Evolutionary conservation across 2,888 invertebrate genomes (phyloP), one percentile per base, ranked within the genome.

Genomic region (Vannuccia rotundouncinata): DNA sequence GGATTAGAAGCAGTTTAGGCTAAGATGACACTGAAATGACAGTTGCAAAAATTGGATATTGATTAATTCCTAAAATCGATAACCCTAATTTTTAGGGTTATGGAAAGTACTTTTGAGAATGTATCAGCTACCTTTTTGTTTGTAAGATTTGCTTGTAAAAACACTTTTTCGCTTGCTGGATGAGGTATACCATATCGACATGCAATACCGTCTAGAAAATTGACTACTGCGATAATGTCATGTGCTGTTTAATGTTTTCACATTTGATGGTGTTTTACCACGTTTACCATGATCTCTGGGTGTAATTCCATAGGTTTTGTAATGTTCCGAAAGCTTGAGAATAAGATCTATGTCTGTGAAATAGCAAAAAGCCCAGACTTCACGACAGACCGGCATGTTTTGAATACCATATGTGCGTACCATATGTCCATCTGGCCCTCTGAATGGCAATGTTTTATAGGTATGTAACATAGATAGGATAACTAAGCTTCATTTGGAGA

Each of bases 41-140:
- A n/a, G n/a, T n/a, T n/a, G n/a, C n/a, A n/a, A n/a, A n/a, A n/a
- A n/a, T n/a, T n/a, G n/a, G n/a, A n/a, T n/a, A n/a, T n/a, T n/a
- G n/a, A n/a, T n/a, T n/a, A n/a, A n/a, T n/a, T n/a, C n/a, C n/a
- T n/a, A n/a, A n/a, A n/a, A n/a, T n/a, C n/a, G n/a, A n/a, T n/a
- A n/a, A n/a, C n/a, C n/a, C n/a, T n/a, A n/a, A n/a, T n/a, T n/a
- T n/a, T n/a, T n/a, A n/a, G n/a, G n/a, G n/a, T n/a, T n/a, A n/a
- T n/a, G n/a, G n/a, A n/a, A n/a, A n/a, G n/a, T n/a, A n/a, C n/a
- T n/a, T n/a, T n/a, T n/a, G n/a, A n/a, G 25, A 66, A 66, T 5
- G 25, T 66, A n/a, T 66, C 66, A 66, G 66, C 66, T 66, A n/a
- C 66, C 66, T 66, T 66, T 66, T 66, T 66, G 66, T 66, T 66